phyloP scores from a whole-genome alignment of 2,113 vertebrate genomes.

The Ptilorrhoa leucosticta region DNA sequence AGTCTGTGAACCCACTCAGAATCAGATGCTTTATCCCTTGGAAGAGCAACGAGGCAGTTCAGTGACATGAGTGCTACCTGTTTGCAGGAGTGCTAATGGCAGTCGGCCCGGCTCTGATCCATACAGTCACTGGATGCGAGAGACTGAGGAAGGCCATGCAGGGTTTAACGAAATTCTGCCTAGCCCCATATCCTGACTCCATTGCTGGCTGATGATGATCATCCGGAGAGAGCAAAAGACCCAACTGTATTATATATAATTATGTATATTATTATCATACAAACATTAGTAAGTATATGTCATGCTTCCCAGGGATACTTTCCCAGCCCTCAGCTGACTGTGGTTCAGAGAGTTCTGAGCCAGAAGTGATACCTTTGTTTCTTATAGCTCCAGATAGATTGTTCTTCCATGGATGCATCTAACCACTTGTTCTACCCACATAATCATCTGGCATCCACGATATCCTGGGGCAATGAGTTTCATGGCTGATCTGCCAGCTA shows the following conservation, averaged over 20 bases:
- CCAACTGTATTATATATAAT: not conserved
- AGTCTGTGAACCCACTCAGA: not conserved
- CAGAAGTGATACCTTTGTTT: not conserved
- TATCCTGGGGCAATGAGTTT: not conserved
- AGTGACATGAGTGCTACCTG: fast-evolving
- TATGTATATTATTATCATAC: not conserved
- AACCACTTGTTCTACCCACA: not conserved
- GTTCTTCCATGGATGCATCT: not conserved
- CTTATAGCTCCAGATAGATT: not conserved
- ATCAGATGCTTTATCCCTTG: not conserved
- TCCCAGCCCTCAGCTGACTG: not conserved
- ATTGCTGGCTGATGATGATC: not conserved
- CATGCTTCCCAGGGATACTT: not conserved
- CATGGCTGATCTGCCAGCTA: not conserved
- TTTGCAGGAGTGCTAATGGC: not conserved
- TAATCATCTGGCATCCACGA: not conserved
- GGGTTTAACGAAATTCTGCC: not conserved
- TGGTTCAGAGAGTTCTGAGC: not conserved
- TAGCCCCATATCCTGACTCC: not conserved
- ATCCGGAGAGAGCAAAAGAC: not conserved
- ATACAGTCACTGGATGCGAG: not conserved
- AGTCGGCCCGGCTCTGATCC: fast-evolving
- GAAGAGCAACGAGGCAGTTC: not conserved
- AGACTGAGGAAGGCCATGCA: not conserved
- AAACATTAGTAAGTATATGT: not conserved